Evolutionary conservation across 2,888 invertebrate species (phyloP).

Genomic region (Tholera decimalis): DNA sequence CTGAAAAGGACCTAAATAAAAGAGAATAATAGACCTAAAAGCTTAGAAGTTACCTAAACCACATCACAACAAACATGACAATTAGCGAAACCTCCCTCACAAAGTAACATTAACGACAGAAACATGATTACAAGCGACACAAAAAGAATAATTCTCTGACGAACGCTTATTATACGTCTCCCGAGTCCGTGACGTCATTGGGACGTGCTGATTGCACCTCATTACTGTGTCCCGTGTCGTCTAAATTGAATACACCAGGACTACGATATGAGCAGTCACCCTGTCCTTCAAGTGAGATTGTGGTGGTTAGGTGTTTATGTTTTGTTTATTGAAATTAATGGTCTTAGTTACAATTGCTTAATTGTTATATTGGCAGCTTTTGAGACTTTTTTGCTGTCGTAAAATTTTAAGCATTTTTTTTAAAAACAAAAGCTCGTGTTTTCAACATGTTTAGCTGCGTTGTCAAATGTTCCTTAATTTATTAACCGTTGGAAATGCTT

Average conservation of each 20-base stretch:
- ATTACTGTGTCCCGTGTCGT: constrained; percentile 69
- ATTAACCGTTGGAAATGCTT: too few species aligned
- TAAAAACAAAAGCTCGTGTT: neutral
- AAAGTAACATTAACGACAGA: constrained; percentile 32
- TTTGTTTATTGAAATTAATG: constrained; percentile 18
- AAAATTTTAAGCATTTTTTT: neutral
- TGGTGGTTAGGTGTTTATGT: constrained; percentile 13
- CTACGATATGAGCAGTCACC: constrained; percentile 58
- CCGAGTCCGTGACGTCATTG: constrained; percentile 67
- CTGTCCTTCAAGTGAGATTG: constrained; percentile 36
- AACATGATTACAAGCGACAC: constrained; percentile 45
- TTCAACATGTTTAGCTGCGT: neutral
- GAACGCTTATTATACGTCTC: constrained; percentile 47
- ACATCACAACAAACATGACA: constrained; percentile 13
- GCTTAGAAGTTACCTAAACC: constrained; percentile 6
- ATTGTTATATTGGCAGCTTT: neutral
- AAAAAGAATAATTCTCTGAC: constrained; percentile 54
- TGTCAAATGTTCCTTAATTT: too few species aligned
- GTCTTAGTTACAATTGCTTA: neutral
- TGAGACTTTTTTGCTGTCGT: too few species aligned
- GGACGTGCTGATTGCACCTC: constrained; percentile 71
- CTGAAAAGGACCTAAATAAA: too few species aligned
- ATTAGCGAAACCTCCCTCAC: constrained; percentile 33
- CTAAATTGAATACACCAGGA: constrained; percentile 69
- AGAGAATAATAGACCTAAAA: too few species aligned